Percentiles rank a stretch among this genome's conserved stretches.
Evolutionary conservation across 2,888 invertebrate genomes (phyloP).

Genomic region (Aromia moschata): DNA sequence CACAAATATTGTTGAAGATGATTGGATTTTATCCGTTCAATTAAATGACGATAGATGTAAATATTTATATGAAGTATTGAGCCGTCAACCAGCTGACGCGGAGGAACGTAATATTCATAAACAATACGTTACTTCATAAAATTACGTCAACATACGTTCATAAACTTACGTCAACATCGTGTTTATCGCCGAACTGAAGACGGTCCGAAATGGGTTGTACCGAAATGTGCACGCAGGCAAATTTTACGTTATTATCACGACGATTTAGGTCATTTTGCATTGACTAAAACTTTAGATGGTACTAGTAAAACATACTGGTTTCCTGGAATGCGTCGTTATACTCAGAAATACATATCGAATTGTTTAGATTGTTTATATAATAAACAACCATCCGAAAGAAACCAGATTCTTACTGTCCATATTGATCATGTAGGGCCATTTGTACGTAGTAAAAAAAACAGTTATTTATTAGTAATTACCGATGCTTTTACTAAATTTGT

Average conservation of each 20-base stretch:
- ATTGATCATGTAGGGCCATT: background rate
- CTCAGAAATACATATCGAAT: background rate
- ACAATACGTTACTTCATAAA: too few relatives aligned
- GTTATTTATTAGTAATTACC: background rate
- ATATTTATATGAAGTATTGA: conserved; percentile 3
- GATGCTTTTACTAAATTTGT: background rate
- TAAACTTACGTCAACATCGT: conserved; percentile 3
- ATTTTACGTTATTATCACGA: conserved; percentile 1
- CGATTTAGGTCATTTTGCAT: background rate
- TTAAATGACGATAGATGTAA: conserved; percentile 10
- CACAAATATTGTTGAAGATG: background rate
- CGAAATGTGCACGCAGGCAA: background rate
- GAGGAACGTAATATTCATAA: conserved; percentile 12
- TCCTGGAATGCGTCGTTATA: background rate
- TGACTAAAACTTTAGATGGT: background rate
- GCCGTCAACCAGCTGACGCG: background rate
- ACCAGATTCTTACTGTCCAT: background rate
- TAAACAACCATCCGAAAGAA: background rate
- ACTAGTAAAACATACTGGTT: background rate
- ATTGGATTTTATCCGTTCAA: conserved; percentile 8
- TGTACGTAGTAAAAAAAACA: background rate
- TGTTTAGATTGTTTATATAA: background rate
- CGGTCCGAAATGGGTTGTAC: conserved; percentile 16
- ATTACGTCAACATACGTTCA: too few relatives aligned
- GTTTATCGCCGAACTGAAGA: background rate